Conservation (phyloP, 2,113 vertebrate genomes). For the Okapia johnstoni region DNA sequence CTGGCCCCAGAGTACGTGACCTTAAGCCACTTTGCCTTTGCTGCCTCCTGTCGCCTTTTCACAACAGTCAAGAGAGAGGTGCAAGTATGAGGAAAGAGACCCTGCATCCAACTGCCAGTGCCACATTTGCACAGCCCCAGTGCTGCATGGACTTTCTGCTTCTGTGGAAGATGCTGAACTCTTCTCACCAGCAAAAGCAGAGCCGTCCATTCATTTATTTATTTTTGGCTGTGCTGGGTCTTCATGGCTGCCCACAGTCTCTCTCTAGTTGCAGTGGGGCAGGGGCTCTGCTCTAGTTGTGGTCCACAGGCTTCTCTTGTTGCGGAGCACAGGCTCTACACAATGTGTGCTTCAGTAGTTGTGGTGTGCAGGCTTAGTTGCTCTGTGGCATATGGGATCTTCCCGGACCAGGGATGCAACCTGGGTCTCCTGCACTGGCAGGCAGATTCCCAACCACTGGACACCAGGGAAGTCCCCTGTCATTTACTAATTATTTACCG, state of each 20-base stretch:
- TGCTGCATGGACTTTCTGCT: accelerated
- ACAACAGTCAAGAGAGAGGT: not conserved
- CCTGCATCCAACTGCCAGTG: too few relatives aligned
- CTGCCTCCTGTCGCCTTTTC: not conserved
- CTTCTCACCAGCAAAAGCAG: not conserved
- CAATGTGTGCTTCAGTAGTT: accelerated
- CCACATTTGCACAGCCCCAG: accelerated
- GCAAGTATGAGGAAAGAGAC: not conserved
- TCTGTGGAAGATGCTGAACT: not conserved
- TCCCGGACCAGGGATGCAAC: too few relatives aligned
- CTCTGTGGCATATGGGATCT: not conserved
- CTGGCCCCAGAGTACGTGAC: not conserved
- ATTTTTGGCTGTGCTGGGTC: not conserved
- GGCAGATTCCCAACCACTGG: not conserved
- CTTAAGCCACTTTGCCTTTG: not conserved
- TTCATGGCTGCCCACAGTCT: not conserved
- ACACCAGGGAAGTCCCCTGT: not conserved
- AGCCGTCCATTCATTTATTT: not conserved
- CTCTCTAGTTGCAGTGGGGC: not conserved
- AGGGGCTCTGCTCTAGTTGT: not conserved
- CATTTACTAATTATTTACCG: not conserved
- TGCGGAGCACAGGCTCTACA: accelerated
- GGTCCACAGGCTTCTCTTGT: not conserved
- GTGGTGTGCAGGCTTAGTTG: not conserved
- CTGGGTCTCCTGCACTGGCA: not conserved